These are phyloP conservation scores for Atta colombica DNA, from an alignment of 1,140 invertebrate genomes.

Conservation along the genomic window DNA sequence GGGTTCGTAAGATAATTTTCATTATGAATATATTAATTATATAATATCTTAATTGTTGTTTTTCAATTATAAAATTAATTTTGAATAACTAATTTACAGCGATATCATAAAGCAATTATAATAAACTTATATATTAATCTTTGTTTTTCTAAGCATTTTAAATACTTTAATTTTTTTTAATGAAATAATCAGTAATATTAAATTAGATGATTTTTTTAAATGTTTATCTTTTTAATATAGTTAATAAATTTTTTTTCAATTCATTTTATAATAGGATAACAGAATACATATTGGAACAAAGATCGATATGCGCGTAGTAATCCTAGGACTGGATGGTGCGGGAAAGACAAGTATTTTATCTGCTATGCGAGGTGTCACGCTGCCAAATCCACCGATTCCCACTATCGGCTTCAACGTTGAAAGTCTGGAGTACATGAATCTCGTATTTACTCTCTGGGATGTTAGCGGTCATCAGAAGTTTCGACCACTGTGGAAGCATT, in stretches of 20 bases:
- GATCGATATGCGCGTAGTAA: conserved; percentile 89
- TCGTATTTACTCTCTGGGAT: conserved; percentile 89
- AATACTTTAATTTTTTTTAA: neutral
- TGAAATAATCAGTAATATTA: neutral
- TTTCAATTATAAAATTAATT: neutral
- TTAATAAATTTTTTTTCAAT: neutral
- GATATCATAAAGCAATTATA: neutral
- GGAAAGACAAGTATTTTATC: conserved; percentile 90
- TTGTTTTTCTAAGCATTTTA: neutral
- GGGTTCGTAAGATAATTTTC: conserved; percentile 81
- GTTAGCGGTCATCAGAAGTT: conserved; percentile 89
- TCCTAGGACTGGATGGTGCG: conserved; percentile 87
- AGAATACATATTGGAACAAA: conserved; percentile 89
- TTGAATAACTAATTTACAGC: neutral
- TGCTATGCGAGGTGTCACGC: conserved; percentile 88
- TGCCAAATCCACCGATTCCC: conserved; percentile 83
- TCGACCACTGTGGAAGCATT: conserved; percentile 88
- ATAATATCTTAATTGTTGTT: neutral
- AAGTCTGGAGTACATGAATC: conserved; percentile 88
- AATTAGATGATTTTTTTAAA: neutral
- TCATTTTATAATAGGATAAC: conserved; percentile 86
- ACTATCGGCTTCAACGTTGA: conserved; percentile 89
- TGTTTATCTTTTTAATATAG: neutral
- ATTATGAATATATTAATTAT: conserved; percentile 15
- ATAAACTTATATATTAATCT: conserved; percentile 6